Percentiles rank a stretch among this genome's conserved stretches.
These are phyloP conservation scores for Melanogrammus aeglefinus DNA, from an alignment of 2,797 vertebrate genomes.

Conservation along the genomic window DNA sequence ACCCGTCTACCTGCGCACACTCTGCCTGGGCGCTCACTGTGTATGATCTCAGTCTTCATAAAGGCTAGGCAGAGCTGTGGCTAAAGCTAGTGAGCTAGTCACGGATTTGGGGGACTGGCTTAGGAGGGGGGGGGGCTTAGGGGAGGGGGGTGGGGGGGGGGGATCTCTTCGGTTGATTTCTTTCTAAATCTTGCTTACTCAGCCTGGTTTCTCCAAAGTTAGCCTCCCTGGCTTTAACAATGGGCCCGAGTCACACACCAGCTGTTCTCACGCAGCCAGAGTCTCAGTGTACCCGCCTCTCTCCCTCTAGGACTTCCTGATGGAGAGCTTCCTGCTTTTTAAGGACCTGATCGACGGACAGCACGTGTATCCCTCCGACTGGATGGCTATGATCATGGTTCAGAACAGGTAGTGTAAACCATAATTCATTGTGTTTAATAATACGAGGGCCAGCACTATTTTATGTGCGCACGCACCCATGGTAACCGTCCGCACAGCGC, in stretches of 20 bases:
- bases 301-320: conserved; percentile 87
- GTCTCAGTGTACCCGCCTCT: neutral
- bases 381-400: conserved; percentile 98
- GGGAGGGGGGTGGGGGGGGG: too few relatives aligned
- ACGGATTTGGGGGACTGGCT: too few relatives aligned
- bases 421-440: too few relatives aligned
- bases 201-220: too few relatives aligned
- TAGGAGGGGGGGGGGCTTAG: too few relatives aligned
- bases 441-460: neutral
- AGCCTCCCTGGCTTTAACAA: neutral
- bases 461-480: conserved; percentile 3
- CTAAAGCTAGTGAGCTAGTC: too few relatives aligned
- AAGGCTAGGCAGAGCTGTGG: too few relatives aligned
- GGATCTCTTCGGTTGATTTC: too few relatives aligned
- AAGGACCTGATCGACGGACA: conserved; percentile 89
- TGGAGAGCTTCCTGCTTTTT: conserved; percentile 96
- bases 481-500: neutral
- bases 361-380: conserved; percentile 91
- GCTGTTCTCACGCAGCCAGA: neutral
- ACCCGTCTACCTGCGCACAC: too few relatives aligned
- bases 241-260: neutral
- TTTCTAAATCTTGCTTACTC: too few relatives aligned
- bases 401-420: conserved; percentile 86
- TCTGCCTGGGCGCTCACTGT: too few relatives aligned
- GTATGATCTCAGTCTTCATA: too few relatives aligned